These are phyloP conservation scores for Nestor notabilis DNA, from an alignment of 2,113 vertebrate genomes.

Conservation along the genomic window DNA sequence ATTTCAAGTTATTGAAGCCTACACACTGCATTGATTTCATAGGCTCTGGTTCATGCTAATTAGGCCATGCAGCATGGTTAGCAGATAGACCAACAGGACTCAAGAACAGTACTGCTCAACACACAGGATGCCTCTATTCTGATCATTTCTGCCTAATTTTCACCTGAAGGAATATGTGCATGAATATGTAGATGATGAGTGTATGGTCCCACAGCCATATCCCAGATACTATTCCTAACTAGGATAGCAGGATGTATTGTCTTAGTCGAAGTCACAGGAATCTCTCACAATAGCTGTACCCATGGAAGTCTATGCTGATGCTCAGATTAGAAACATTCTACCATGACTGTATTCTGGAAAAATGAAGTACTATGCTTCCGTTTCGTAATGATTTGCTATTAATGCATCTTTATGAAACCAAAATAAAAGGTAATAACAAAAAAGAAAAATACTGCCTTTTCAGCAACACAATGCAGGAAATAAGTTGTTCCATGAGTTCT, in stretches of 20 bases:
- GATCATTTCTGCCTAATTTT: background rate
- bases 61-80: slow-evolving; percentile 51
- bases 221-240: background rate
- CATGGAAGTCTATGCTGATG: background rate
- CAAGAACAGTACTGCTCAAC: background rate
- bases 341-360: background rate
- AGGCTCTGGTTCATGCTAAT: slow-evolving; percentile 44
- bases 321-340: background rate
- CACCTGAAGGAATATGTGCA: background rate
- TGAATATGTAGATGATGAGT: background rate
- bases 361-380: background rate
- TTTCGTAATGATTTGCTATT: background rate
- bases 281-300: background rate
- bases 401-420: background rate
- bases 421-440: background rate
- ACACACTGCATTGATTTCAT: background rate
- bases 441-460: background rate
- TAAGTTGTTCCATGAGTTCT: background rate
- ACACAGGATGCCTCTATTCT: background rate
- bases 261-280: background rate
- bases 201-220: background rate
- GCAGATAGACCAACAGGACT: background rate
- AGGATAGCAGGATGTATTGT: background rate
- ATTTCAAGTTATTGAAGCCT: background rate
- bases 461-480: background rate